phyloP scores from a whole-genome alignment of 2,797 vertebrate genomes.

The Periophthalmus magnuspinnatus region DNA sequence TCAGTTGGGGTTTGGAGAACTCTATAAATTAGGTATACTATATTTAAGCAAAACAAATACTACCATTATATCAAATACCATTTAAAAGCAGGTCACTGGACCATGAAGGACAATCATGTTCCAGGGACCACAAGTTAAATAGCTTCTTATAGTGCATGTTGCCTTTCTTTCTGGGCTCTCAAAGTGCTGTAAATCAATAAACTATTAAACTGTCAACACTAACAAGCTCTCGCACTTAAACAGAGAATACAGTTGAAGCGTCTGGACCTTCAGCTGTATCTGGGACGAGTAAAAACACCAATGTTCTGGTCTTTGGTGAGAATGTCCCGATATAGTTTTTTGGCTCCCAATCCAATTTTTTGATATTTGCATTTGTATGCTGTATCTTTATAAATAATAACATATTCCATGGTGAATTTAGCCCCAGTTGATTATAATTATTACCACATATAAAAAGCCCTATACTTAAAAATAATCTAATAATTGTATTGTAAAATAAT shows the following conservation, averaged over 20 bases:
- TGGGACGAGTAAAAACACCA: too few relatives aligned
- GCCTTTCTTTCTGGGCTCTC: neutral
- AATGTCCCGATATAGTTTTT: too few relatives aligned
- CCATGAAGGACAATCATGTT: neutral
- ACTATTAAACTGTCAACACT: neutral
- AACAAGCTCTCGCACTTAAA: neutral
- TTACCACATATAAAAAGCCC: too few relatives aligned
- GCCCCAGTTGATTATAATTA: too few relatives aligned
- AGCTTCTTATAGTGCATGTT: neutral
- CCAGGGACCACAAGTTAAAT: neutral
- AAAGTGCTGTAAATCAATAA: neutral
- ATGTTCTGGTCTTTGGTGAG: too few relatives aligned
- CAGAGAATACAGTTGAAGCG: neutral
- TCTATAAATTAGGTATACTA: neutral
- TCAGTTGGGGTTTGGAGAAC: neutral
- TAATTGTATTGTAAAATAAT: too few relatives aligned
- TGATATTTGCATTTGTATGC: too few relatives aligned
- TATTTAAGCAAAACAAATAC: neutral
- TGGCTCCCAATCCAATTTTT: too few relatives aligned
- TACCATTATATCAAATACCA: neutral
- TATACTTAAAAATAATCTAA: too few relatives aligned
- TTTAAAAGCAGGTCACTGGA: neutral
- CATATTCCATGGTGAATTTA: too few relatives aligned
- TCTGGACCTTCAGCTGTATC: neutral
- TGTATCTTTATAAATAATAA: too few relatives aligned